A percentile compares a stretch with the other conserved stretches of the same genome.
Conservation (phyloP, 2,797 vertebrate species). For the Eupleurogrammus muticus region DNA sequence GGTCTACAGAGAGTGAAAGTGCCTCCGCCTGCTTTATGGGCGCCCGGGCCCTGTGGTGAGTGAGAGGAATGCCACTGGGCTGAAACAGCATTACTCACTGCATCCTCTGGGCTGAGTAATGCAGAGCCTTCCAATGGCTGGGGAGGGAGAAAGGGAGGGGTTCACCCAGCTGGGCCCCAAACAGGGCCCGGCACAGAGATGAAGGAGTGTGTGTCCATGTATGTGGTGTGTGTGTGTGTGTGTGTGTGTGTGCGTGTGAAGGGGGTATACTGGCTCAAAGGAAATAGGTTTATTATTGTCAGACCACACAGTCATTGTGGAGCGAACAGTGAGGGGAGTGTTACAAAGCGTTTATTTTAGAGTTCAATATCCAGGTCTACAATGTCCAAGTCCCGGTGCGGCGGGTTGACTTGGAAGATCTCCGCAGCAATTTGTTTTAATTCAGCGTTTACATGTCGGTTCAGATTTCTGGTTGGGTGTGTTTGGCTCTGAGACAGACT, state of each 20-base stretch:
- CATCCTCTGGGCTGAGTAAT: conserved; percentile 53
- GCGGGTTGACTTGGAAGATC: not conserved
- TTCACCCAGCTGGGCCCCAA: conserved; percentile 39
- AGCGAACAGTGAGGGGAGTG: not conserved
- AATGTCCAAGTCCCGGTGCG: not conserved
- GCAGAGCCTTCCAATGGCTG: conserved; percentile 38
- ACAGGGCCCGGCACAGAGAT: conserved; percentile 41
- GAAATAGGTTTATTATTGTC: conserved; percentile 36
- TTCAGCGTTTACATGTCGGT: conserved; percentile 5
- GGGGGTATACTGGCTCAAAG: conserved; percentile 12
- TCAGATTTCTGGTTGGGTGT: conserved; percentile 6
- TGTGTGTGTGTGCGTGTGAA: not conserved
- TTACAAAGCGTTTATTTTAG: not conserved
- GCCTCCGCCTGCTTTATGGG: conserved; percentile 29
- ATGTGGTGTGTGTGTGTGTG: not conserved
- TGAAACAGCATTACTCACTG: conserved; percentile 62
- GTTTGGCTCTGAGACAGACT: not conserved
- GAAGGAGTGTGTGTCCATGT: conserved; percentile 22
- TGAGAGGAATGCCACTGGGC: conserved; percentile 62
- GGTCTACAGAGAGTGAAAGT: conserved; percentile 29
- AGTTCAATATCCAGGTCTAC: conserved; percentile 7
- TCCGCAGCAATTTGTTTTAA: not conserved
- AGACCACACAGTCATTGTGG: conserved; percentile 32
- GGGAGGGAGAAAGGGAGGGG: conserved; percentile 52
- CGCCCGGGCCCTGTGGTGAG: conserved; percentile 44